Conservation (phyloP, 2,113 vertebrate species). For the Megaleporinus macrocephalus region DNA sequence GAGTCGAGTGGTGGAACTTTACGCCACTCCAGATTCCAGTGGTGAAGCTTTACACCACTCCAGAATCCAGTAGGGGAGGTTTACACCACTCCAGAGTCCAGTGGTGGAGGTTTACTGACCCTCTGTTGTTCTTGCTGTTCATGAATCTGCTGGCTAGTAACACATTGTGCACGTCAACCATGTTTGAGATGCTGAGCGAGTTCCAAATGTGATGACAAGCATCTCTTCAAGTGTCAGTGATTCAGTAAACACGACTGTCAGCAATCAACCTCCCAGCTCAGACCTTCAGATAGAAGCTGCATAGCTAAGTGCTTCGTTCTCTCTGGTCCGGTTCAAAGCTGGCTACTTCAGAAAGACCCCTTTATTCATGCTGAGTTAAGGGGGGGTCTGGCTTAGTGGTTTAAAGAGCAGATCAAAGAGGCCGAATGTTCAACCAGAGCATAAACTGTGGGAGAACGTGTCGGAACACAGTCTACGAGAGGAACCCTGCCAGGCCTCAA, state of each 20-base stretch:
- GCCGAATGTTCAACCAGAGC: conserved; percentile 1
- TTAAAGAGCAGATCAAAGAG: conserved; percentile 12
- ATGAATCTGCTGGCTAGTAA: no score
- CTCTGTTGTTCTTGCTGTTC: no score
- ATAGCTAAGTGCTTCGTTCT: neutral
- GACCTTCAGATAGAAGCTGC: neutral
- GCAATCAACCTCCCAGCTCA: neutral
- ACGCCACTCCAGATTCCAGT: no score
- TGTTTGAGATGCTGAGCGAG: no score
- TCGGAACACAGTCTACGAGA: neutral
- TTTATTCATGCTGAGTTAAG: neutral
- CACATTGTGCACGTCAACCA: no score
- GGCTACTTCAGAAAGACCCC: neutral
- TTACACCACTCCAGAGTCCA: no score
- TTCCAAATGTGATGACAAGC: neutral
- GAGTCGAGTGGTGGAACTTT: no score
- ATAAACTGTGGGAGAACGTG: neutral
- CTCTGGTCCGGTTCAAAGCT: conserved; percentile 25
- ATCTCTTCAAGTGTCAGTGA: no score
- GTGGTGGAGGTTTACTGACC: no score
- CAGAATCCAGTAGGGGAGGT: no score
- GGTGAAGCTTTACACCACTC: no score
- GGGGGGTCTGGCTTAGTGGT: neutral
- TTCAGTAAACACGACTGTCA: neutral
- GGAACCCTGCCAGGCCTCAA: neutral